These are phyloP conservation scores for Tetheella fluctuosa DNA, from an alignment of 2,888 invertebrate genomes.

Conservation along the genomic window DNA sequence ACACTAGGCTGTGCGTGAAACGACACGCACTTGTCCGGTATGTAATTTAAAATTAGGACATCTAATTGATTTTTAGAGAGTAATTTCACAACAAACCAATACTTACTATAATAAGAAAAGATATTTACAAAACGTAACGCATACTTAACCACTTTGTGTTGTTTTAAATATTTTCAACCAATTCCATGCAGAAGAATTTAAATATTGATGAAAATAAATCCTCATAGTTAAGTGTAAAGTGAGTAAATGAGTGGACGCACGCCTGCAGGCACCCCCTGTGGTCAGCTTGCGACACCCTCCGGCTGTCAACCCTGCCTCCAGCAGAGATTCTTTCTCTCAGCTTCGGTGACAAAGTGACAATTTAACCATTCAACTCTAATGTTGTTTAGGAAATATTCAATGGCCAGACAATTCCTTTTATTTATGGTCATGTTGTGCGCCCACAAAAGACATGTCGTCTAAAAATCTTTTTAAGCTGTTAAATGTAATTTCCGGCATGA, in stretches of 20 bases:
- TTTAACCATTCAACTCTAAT: constrained; percentile 79
- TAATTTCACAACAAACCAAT: no score
- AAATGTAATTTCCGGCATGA: constrained; percentile 76
- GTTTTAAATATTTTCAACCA: no score
- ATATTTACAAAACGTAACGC: no score
- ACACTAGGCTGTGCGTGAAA: no score
- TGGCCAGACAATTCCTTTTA: constrained; percentile 70
- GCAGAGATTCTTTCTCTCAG: constrained; percentile 53
- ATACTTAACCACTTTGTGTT: neutral
- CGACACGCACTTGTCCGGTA: no score
- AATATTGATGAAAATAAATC: neutral
- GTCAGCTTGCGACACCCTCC: constrained; percentile 48
- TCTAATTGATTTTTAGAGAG: no score
- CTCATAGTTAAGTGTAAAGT: constrained; percentile 38
- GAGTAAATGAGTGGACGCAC: constrained; percentile 51
- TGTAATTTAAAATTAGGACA: no score
- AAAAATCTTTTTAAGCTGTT: constrained; percentile 68
- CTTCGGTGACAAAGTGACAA: constrained; percentile 77
- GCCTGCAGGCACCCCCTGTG: constrained; percentile 45
- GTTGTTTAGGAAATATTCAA: constrained; percentile 78
- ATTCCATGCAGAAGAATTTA: neutral
- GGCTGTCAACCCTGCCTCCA: constrained; percentile 54
- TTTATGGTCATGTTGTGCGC: constrained; percentile 74
- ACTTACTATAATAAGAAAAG: no score
- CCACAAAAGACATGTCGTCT: constrained; percentile 62